Evolutionary conservation across 2,113 vertebrate genomes (phyloP).

Genomic region (Mustela lutreola): DNA sequence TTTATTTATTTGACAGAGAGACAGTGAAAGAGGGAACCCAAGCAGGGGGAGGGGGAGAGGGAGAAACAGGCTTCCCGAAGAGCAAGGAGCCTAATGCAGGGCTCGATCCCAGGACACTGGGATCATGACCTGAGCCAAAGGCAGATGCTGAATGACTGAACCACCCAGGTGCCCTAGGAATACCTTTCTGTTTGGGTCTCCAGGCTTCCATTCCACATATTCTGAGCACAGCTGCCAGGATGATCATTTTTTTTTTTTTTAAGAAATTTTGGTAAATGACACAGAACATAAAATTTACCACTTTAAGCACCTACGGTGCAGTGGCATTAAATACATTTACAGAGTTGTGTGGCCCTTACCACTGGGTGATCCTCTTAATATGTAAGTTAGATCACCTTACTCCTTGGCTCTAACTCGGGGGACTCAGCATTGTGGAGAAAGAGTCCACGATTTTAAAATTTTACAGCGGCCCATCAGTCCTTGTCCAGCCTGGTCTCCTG

Average conservation of each 20-base stretch:
- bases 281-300: background rate
- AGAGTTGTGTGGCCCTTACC: too few relatives aligned
- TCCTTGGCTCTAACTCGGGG: background rate
- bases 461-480: background rate
- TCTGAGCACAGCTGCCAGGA: background rate
- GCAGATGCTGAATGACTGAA: too few relatives aligned
- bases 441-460: background rate
- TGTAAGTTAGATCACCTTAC: background rate
- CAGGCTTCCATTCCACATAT: background rate
- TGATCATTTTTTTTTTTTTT: background rate
- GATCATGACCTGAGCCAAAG: too few relatives aligned
- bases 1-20: too few relatives aligned
- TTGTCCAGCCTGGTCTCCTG: background rate
- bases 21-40: too few relatives aligned
- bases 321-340: background rate
- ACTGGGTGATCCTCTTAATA: background rate
- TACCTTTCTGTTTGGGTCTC: background rate
- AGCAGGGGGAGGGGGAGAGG: too few relatives aligned
- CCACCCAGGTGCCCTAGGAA: background rate
- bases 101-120: too few relatives aligned
- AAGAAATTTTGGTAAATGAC: background rate
- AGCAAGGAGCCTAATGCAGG: too few relatives aligned
- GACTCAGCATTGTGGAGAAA: background rate
- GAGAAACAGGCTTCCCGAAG: too few relatives aligned
- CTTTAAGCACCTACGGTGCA: background rate